These are phyloP conservation scores for Pteronotus mesoamericanus DNA, from an alignment of 2,797 vertebrate genomes.

Conservation along the genomic window DNA sequence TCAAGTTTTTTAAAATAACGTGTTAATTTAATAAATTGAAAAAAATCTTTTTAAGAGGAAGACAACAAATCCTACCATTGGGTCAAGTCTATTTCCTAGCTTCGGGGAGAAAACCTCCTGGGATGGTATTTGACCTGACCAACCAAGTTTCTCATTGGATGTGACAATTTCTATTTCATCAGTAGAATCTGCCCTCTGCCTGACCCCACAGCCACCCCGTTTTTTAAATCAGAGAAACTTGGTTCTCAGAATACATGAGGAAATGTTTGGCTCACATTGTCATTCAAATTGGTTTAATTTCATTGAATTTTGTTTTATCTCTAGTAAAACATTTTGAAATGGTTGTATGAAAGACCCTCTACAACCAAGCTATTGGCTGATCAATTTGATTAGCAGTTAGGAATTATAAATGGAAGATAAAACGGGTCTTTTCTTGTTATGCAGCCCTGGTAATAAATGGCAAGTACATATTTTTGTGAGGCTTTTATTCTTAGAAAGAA, in stretches of 20 bases:
- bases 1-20: background rate
- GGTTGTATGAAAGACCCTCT: constrained; percentile 38
- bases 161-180: background rate
- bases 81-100: background rate
- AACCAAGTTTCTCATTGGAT: background rate
- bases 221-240: background rate
- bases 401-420: constrained; percentile 77
- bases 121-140: background rate
- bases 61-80: background rate
- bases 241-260: constrained; percentile 35
- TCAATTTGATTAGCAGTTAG: constrained; percentile 73
- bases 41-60: background rate
- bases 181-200: background rate
- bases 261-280: constrained; percentile 61
- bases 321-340: constrained; percentile 68
- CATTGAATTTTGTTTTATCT: constrained; percentile 73
- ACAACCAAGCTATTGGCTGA: constrained; percentile 55
- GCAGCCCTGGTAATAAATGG: constrained; percentile 76
- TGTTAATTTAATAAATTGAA: background rate
- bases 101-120: background rate
- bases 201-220: background rate
- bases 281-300: constrained; percentile 68
- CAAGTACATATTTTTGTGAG: constrained; percentile 76
- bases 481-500: constrained; percentile 80
- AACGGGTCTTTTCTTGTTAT: constrained; percentile 64